These are phyloP conservation scores for Dunckerocampus dactyliophorus DNA, from an alignment of 2,113 vertebrate species.

Conservation along the genomic window DNA sequence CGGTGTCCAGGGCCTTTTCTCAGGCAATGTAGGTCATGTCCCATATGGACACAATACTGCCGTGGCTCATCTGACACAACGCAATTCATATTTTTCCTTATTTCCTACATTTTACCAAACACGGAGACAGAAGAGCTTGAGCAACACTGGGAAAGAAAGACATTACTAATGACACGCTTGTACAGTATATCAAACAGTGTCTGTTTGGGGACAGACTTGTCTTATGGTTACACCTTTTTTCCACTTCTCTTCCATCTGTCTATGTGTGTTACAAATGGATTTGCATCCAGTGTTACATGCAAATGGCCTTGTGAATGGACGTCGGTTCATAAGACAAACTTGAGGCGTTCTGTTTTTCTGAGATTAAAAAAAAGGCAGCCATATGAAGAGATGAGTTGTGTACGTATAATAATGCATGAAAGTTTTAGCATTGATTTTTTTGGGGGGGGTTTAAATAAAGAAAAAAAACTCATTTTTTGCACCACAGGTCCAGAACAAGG, in stretches of 20 bases:
- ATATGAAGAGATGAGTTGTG: too few relatives aligned
- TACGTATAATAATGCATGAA: too few relatives aligned
- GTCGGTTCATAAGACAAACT: background rate
- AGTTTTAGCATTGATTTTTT: background rate
- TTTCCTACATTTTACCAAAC: too few relatives aligned
- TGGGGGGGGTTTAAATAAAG: background rate
- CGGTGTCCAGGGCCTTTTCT: too few relatives aligned
- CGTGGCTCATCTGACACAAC: too few relatives aligned
- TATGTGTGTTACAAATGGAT: slow-evolving; percentile 18
- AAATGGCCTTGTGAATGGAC: slow-evolving; percentile 32
- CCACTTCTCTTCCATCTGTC: background rate
- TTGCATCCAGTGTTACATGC: slow-evolving; percentile 47
- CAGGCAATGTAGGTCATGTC: too few relatives aligned
- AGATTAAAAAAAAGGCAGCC: too few relatives aligned
- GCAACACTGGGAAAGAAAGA: too few relatives aligned
- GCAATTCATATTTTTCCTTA: too few relatives aligned
- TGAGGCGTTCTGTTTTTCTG: background rate
- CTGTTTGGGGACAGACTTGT: background rate
- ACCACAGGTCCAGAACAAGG: background rate
- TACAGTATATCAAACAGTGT: background rate
- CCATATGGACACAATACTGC: too few relatives aligned
- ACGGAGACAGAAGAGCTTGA: too few relatives aligned
- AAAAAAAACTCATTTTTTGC: background rate
- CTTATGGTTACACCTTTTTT: background rate
- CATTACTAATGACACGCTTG: background rate